Base-by-base conservation (phyloP, 2,888 invertebrate genomes). In the Hartigia nigra region DNA sequence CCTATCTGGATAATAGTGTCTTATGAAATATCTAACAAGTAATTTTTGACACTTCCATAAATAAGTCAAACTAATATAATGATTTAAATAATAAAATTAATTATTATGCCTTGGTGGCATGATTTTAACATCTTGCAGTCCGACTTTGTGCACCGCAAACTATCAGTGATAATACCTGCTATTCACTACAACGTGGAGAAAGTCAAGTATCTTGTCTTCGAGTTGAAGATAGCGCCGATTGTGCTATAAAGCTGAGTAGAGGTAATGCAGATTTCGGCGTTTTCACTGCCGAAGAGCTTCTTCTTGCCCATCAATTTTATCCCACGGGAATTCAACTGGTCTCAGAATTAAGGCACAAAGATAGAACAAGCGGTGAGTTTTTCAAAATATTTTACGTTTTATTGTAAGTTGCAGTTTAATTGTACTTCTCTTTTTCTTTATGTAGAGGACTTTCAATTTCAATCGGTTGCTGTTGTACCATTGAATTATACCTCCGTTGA, bases 211-310 rank as follows among this genome's bases (percentile, higher is more conserved):
- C 82, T 31, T 90, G 90, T 75, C 78, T 84, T 4, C 79, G 81
- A 32, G 85, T 88, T 0, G 80, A 77, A 70, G 91, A 85, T 85
- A 95, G 94, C 82, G 91, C 94, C 37, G 94, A 95, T 85, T 95
- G 95, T 86, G 93, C 95, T 0, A 86, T 94, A 12, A 93, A 92
- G 82, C 87, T 95, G 74, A 90, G 92, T 0, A 89, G 92, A 5
- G 93, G 93, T 0, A 87, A 92, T 34, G 94, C 93, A 0, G 94
- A 95, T 83, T 92, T 95, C 79, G 95, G 94, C 0, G 89, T 93
- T 70, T 94, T 95, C 86, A 92, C 92, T 0, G 93, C 95, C 4
- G 95, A 95, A 86, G 94, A 95, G 85, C 92, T 94, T 5, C 87
- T 95, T 1, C 88, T 95, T 5, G 91, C 94, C 32, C 82, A 88